Evolutionary conservation across 2,113 vertebrate genomes (phyloP), one percentile per base, ranked within the genome.

Genomic region (Donacobius atricapilla): DNA sequence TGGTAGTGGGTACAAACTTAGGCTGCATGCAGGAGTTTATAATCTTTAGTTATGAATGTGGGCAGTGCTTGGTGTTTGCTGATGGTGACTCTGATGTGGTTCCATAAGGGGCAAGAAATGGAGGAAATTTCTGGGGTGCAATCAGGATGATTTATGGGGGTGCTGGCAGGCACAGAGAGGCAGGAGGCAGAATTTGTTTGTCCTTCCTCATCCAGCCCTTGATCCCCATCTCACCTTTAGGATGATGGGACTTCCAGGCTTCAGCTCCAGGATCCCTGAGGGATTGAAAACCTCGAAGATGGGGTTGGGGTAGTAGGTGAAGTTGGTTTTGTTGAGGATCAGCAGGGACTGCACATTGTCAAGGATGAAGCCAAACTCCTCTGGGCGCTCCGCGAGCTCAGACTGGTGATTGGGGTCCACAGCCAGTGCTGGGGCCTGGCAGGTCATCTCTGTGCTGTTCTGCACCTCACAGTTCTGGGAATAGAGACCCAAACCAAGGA

Each of bases 311-410:
- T 99, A 99, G 95, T 99, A 99, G 87, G 99, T 98, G 81, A 99
- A 99, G 96, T 99, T 99, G 93, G 98, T 99, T 98, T 97, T 99
- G 97, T 99, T 99, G 95, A 99, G 99, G 20, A 99, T 98, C 71
- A 99, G 98, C 85, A 99, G 97, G 8, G 99, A 98, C 88, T 99
- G 98, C 42, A 99, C 99, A 0, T 99, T 99, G 83, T 99, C 99
- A 87, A 99, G 97, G 95, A 99, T 99, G 87, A 99, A 99, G 87
- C 99, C 99, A 42, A 99, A 99, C 96, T 99, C 99, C 33, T 99
- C 98, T 0, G 99, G 99, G 37, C 98, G 98, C 86, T 99, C 99
- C 0, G 98, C 98, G 1, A 98, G 96, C 56, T 99, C 99, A 1
- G 98, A 98, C 28, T 98, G 98, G 77, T 98, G 96, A 69, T 93